Evolutionary conservation across 92 coral and sea anemone genomes (phyloP).

Genomic region (Galaxea fascicularis): DNA sequence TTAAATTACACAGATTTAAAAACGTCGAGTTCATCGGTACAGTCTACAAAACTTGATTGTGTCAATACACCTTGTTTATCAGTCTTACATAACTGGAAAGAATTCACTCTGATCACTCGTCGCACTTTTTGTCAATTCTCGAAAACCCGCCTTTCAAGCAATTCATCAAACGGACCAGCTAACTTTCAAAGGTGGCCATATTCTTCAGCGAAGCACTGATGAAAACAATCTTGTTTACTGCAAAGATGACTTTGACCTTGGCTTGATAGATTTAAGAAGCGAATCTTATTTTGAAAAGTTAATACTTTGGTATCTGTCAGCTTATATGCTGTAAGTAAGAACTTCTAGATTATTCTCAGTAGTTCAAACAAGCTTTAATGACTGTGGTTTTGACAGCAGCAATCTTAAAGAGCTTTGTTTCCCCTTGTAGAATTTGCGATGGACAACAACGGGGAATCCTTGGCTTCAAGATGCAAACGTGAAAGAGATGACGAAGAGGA

Average conservation of each 20-base stretch:
- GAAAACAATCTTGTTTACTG: not conserved
- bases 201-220: not conserved
- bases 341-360: not conserved
- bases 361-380: not conserved
- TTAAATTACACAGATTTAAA: constrained; percentile 9
- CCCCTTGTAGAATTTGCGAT: constrained; percentile 66
- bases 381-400: not conserved
- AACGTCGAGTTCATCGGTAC: not conserved
- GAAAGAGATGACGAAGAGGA: constrained; percentile 74
- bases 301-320: not conserved
- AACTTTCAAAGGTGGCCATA: constrained; percentile 14
- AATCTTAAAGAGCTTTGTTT: not conserved
- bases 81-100: not conserved
- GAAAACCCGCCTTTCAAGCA: not conserved
- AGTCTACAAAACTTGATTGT: not conserved
- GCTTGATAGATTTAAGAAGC: not conserved
- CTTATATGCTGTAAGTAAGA: not conserved
- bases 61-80: not conserved
- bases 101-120: not conserved
- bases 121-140: not conserved
- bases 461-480: constrained; percentile 69
- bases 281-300: not conserved
- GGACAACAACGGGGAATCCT: constrained; percentile 70
- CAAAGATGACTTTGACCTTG: not conserved
- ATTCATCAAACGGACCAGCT: not conserved